Base-by-base conservation (phyloP, 2,888 invertebrate species). In the Dascillus cervinus region DNA sequence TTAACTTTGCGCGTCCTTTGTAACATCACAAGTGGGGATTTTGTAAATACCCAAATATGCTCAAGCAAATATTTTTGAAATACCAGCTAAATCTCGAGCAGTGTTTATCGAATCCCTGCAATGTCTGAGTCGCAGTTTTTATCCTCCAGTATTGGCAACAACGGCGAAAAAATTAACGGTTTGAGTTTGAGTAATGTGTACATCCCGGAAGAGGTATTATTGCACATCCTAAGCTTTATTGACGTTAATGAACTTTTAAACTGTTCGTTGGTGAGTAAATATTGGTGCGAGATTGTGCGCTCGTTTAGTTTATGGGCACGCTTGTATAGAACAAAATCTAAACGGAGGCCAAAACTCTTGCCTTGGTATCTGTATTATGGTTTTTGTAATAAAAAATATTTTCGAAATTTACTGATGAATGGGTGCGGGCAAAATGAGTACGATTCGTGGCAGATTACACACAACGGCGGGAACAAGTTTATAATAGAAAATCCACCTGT, bases 391-490 rank as follows among this genome's bases (percentile, higher is more conserved):
- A 59, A 57, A 13, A 54, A 52, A 17, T 58, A 62, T 2, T 64
- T 66, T 22, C 50, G 53, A 10, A 69, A 69, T 49, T 45, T 69
- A 3, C 20, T 69, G 15, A 59, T 53, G 35, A 70, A 70, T 53
- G 55, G 61, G 34, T 65, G 59, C 10, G 69, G 67, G 2, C 42
- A 56, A 47, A 13, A 54, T 1, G 49, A 53, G 1, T 24, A 53
- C 0, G 44, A 46, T 6, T 11, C 59, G 23, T 68, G 67, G 68
- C 31, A 26, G 9, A 43, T 62, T 13, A 14, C 49, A 2, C 27
- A 31, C 2, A 48, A 56, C 31, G 60, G 58, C 2, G 66, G 65
- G 3, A 46, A 65, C 42, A 43, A 46, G 2, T 69, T 66, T 64
- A 45, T 2, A 17, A 50, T 66, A 3, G 68, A 70, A 44, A 37